Evolutionary conservation across 2,888 invertebrate species (phyloP), one percentile per base, ranked within the genome.

Genomic region (Scaptomyza polygonia): DNA sequence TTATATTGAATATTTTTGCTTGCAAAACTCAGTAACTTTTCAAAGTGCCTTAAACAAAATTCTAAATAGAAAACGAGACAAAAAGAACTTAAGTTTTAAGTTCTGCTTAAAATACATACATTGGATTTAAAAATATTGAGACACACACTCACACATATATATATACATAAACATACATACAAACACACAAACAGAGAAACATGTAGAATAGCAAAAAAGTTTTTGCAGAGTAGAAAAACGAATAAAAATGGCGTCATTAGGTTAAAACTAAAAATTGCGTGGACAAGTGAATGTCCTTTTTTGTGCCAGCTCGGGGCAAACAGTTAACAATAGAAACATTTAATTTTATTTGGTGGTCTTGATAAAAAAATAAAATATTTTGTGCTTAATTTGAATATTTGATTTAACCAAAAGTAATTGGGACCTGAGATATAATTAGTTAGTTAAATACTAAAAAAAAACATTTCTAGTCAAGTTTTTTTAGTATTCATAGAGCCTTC

Each of bases 401-500:
- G n/a, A 30, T n/a, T 25, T 34, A 14, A 47, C 29, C n/a, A 65
- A 36, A 47, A 57, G 40, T 29, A 16, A 43, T 43, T 29, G 47
- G 36, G 52, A 32, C 12, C 63, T 53, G 51, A 52, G 48, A 34
- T 29, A 59, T 32, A 66, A 34, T 61, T 27, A 27, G 29, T 8
- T 51, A 54, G 55, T 16, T 71, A 55, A 52, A 52, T 58, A 48
- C 32, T n/a, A 30, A 21, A 47, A 69, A n/a, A n/a, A 74, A 63
- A 77, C 67, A 70, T 75, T 69, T 70, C 66, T 70, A 68, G 51
- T 69, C 56, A 67, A 68, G 55, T 62, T 45, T 45, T 30, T 64
- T 67, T 59, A 61, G 58, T 67, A 74, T 56, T 65, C 75, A 65
- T 59, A 63, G 67, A 71, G 72, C 64, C 67, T 56, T 71, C 16